Evolutionary conservation across 2,797 vertebrate genomes (phyloP).

Genomic region (Hirundo rustica): DNA sequence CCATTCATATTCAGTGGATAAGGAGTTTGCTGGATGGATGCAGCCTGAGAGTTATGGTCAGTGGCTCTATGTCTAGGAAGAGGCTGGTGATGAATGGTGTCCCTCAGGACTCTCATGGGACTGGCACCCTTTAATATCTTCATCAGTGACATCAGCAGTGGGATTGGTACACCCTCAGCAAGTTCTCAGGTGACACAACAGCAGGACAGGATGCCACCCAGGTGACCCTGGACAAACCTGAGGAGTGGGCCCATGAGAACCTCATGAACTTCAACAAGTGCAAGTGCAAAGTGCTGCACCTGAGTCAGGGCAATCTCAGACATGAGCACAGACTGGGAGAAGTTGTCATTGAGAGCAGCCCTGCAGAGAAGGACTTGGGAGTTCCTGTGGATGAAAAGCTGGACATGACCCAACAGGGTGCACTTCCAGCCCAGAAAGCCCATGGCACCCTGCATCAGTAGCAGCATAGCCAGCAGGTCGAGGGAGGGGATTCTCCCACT

Average conservation of each 20-base stretch:
- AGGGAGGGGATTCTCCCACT: background rate
- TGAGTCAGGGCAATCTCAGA: background rate
- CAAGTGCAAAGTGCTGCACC: background rate
- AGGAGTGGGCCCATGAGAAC: background rate
- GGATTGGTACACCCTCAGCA: background rate
- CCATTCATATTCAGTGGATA: background rate
- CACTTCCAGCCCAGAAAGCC: background rate
- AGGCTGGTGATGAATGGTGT: background rate
- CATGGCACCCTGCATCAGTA: background rate
- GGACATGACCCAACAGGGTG: background rate
- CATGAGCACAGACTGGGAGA: background rate
- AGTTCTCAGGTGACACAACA: background rate
- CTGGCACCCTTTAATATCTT: background rate
- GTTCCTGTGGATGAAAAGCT: background rate
- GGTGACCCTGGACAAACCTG: background rate
- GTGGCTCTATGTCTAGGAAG: background rate
- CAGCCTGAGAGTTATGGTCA: background rate
- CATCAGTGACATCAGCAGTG: background rate
- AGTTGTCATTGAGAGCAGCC: background rate
- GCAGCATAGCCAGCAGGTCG: accelerated
- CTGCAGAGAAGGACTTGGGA: background rate
- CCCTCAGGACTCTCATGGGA: background rate
- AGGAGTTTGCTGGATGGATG: background rate
- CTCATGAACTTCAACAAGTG: background rate
- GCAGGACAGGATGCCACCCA: background rate